These are phyloP conservation scores for Dione juno DNA, from an alignment of 2,888 invertebrate genomes.

Conservation along the genomic window DNA sequence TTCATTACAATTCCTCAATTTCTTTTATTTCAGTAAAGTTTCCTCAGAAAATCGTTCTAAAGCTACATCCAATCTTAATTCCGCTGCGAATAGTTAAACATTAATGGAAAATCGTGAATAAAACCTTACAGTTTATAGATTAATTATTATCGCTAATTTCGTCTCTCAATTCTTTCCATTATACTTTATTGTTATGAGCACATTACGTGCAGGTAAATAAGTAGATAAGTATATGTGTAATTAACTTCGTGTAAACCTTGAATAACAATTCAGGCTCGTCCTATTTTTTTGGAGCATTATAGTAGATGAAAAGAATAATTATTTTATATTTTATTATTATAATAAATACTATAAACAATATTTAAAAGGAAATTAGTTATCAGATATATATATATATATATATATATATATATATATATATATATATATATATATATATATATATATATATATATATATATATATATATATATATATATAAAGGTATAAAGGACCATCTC, in stretches of 20 bases:
- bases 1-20: neutral
- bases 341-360: too few species aligned
- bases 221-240: neutral
- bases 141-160: neutral
- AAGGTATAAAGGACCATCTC: too few species aligned
- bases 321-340: too few species aligned
- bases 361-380: too few species aligned
- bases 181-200: neutral
- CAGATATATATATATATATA: too few species aligned
- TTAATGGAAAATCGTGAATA: neutral
- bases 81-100: neutral
- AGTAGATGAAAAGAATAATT: neutral
- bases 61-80: neutral
- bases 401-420: too few species aligned
- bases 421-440: too few species aligned
- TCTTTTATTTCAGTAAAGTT: neutral
- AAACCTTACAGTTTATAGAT: neutral
- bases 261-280: neutral
- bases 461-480: too few species aligned
- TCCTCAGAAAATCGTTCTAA: neutral
- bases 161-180: neutral
- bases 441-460: too few species aligned
- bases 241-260: constrained; percentile 15
- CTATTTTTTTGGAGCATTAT: constrained; percentile 7
- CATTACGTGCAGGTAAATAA: neutral